Evolutionary conservation across 2,113 vertebrate genomes (phyloP), one percentile per base, ranked within the genome.

Genomic region (Salvelinus sp.): DNA sequence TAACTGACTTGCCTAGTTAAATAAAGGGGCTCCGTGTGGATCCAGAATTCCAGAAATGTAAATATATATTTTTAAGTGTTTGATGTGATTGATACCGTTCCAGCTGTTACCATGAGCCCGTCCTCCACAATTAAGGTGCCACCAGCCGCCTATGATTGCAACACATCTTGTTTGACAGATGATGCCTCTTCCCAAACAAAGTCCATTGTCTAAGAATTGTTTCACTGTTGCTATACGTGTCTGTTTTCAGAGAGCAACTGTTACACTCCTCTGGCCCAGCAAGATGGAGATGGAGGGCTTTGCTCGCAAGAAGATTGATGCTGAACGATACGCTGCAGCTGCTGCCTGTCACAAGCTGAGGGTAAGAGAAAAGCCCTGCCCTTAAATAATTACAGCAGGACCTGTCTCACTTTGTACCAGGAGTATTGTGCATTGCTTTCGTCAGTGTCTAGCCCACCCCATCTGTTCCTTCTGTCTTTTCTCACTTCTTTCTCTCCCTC

Each of bases 291-390:
- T 95, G 50, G 96, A 97, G 84, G 98, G 96, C 62, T 96, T 92
- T 25, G 96, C 95, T 70, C 90, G 93, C 76, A 96, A 93, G 89
- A 98, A 95, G 91, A 87, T 93, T 0, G 95, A 97, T 0, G 98
- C 98, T 0, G 98, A 99, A 81, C 90, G 95, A 2, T 92, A 93
- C 33, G 98, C 98, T 2, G 98, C 98, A 0, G 98, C 98, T 0
- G 95, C 95, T 0, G 97, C 95, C 0, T 99, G 97, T 79, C 93
- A 93, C 69, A 95, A 94, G 4, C 95, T 99, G 78, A 96, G 91
- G 91, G 98, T 98, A 83, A 81, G 90, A 6, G 3, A 62, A 16
- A 28, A 30, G 33, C 38, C 28, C n/a, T 20, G 28, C n/a, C n/a
- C 30, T 22, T 54, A 16, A 18, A 18, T 14, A 54, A 18, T 18